Base-by-base conservation (phyloP, 2,113 vertebrate genomes). In the Gasterosteus aculeatus region DNA sequence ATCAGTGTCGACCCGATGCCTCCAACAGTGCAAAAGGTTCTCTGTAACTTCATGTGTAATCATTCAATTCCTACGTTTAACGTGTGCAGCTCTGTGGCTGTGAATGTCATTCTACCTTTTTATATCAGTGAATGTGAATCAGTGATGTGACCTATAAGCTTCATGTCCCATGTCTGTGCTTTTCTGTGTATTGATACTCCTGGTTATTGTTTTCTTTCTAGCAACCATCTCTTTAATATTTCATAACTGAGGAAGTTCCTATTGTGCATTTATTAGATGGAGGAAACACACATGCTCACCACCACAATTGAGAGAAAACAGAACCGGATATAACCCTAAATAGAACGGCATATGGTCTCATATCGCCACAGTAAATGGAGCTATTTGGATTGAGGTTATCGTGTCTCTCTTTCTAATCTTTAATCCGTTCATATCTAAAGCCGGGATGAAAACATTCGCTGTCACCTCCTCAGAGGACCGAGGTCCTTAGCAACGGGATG, bases 401-500 rank as follows among this genome's bases (percentile, higher is more conserved):
- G 39, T 10, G 10, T 15, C 4, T 11, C 7, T 10, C 22, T 18
- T 31, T 18, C 31, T 31, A 56, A 56, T 12, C 57, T 22, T 47
- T 33, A 33, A 15, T 42, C 54, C 31, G 12, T 14, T 22, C 16
- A 26, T 18, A 69, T 35, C 3, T 9, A 7, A 7, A 46, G 5
- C 7, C 39, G 4, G 68, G 26, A 54, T 35, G 4, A 19, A 41
- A 41, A 2, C 3, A 9, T 3, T 4, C 10, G 7, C 9, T n/a
- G 19, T n/a, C 56, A 42, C 9, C 67, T 3, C 11, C 10, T 79
- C 72, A 65, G 53, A 73, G 73, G 69, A 69, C 47, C 54, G 64
- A 51, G 62, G 68, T 49, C 1, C 42, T 72, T 3, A 31, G 60
- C 19, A 7, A 54, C 3, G 31, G 42, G 31, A 16, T 53, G 49